Evolutionary conservation across 2,797 vertebrate genomes (phyloP).

Genomic region (Craterocephalus amniculus): DNA sequence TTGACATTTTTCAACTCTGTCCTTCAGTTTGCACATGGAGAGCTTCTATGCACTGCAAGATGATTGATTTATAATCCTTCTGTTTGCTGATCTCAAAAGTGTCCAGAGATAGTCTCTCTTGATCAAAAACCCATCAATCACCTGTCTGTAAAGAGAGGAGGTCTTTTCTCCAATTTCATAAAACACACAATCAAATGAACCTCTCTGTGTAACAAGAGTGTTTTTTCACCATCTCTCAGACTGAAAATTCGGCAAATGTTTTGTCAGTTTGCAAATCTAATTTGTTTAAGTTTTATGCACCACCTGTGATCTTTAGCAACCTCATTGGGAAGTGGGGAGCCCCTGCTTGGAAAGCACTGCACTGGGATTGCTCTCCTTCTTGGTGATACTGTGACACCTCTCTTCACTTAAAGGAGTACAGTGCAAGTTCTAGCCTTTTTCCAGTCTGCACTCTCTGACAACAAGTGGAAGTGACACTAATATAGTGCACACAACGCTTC

Average conservation of each 20-base stretch:
- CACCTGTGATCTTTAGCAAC: neutral
- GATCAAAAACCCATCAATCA: neutral
- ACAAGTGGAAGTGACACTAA: no score
- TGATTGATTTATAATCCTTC: neutral
- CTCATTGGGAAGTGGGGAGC: neutral
- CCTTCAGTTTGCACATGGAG: neutral
- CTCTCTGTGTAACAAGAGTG: neutral
- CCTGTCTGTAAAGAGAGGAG: neutral
- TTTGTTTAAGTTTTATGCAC: neutral
- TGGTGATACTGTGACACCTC: neutral
- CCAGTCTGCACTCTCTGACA: no score
- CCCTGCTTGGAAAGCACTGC: neutral
- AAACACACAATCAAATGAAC: neutral
- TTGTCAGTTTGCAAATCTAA: neutral
- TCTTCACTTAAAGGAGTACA: constrained; percentile 2
- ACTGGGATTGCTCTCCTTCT: constrained; percentile 5
- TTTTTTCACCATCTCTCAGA: neutral
- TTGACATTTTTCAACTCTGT: neutral
- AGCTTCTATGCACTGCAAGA: neutral
- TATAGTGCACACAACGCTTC: no score
- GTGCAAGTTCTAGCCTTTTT: no score
- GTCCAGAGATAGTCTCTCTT: neutral
- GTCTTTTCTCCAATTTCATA: neutral
- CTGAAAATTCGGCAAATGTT: neutral
- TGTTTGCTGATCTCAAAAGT: neutral